A percentile compares a stretch with the other conserved stretches of the same genome.
Conservation (phyloP, 92 coral and sea anemone genomes). For the Umimayanthus chanpuru region DNA sequence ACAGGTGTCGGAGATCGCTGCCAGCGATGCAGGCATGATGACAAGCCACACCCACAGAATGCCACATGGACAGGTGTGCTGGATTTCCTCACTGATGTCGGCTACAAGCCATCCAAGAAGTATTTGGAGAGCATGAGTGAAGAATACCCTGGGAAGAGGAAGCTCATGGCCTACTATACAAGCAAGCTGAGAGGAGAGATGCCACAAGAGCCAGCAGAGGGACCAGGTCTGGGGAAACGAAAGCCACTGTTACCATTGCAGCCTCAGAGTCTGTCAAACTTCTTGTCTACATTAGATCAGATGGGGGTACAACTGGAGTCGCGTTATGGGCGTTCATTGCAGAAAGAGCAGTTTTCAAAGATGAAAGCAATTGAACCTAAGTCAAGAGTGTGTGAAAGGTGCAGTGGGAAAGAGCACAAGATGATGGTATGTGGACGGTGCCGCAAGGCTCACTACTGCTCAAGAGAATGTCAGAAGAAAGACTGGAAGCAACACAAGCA, state of each 20-base stretch:
- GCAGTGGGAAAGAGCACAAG: conserved; percentile 59
- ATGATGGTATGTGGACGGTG: conserved; percentile 74
- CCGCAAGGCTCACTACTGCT: conserved; percentile 68
- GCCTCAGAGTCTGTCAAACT: conserved; percentile 35
- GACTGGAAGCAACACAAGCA: conserved; percentile 86
- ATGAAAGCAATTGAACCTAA: conserved; percentile 42
- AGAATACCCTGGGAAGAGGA: conserved; percentile 51
- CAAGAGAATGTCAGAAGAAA: conserved; percentile 73
- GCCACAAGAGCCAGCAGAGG: conserved; percentile 44
- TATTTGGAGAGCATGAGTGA: conserved; percentile 55
- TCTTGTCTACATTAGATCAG: conserved; percentile 43
- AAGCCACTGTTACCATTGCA: conserved; percentile 42
- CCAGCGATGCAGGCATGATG: conserved; percentile 65
- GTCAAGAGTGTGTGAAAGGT: conserved; percentile 50
- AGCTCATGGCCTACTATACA: conserved; percentile 53
- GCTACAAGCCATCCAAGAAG: conserved; percentile 64
- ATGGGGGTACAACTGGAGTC: conserved; percentile 20
- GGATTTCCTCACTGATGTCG: conserved; percentile 56
- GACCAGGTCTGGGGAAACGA: conserved; percentile 38
- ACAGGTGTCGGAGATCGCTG: conserved; percentile 70
- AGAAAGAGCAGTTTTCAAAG: conserved; percentile 45
- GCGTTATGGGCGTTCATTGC: background rate
- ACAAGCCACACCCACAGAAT: conserved; percentile 64
- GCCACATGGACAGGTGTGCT: conserved; percentile 72
- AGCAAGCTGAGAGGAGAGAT: conserved; percentile 51